phyloP scores from a whole-genome alignment of 64 coral and sea anemone genomes.

The Montipora efflorescens region DNA sequence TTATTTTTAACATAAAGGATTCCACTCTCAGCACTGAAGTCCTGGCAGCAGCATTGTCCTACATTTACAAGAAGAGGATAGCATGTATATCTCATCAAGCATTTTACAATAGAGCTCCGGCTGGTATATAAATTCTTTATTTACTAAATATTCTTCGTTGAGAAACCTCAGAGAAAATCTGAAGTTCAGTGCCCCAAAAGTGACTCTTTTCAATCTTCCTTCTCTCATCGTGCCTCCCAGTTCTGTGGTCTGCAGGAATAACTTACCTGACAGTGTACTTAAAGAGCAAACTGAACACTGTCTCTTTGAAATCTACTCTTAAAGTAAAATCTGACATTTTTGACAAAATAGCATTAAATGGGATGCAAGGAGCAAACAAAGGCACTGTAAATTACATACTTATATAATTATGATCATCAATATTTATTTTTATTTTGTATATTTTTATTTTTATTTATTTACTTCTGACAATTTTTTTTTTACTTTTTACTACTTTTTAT shows the following conservation, averaged over 20 bases:
- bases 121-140: slow-evolving; percentile 9
- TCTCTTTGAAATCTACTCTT: neutral
- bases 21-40: neutral
- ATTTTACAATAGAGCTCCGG: slow-evolving; percentile 16
- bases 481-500: no score
- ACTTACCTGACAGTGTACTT: neutral
- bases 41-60: neutral
- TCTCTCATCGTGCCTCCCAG: neutral
- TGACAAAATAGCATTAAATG: neutral
- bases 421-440: no score
- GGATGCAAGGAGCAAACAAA: neutral
- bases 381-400: no score
- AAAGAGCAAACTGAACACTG: neutral
- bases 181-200: neutral
- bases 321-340: slow-evolving; percentile 1
- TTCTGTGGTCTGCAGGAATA: slow-evolving; percentile 3
- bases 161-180: neutral
- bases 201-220: neutral
- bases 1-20: slow-evolving; percentile 32
- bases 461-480: no score
- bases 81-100: neutral
- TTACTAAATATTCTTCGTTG: neutral
- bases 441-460: no score
- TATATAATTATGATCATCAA: no score
- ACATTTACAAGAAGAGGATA: slow-evolving; percentile 6